These are phyloP conservation scores for Pholis gunnellus DNA, from an alignment of 2,113 vertebrate species.

Conservation along the genomic window DNA sequence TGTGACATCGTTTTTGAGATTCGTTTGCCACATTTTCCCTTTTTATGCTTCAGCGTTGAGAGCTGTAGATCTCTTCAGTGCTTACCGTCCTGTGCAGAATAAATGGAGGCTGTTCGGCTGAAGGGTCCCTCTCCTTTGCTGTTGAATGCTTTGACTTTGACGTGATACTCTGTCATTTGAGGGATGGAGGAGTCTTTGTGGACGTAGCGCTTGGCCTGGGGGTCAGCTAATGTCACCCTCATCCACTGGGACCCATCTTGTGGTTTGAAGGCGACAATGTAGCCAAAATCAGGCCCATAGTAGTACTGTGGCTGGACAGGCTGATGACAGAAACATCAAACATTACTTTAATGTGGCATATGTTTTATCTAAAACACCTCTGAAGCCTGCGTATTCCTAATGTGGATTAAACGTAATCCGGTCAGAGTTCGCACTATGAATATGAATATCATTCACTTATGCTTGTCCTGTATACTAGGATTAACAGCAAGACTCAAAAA, in stretches of 20 bases:
- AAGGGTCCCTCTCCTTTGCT: slow-evolving; percentile 93
- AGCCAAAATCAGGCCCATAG: slow-evolving; percentile 95
- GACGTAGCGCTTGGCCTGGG: slow-evolving; percentile 89
- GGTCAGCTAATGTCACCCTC: slow-evolving; percentile 90
- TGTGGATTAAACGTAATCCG: background rate
- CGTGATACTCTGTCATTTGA: slow-evolving; percentile 90
- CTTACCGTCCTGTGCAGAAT: slow-evolving; percentile 94
- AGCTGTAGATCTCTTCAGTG: slow-evolving; percentile 22
- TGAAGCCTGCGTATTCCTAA: background rate
- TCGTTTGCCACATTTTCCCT: slow-evolving; percentile 1
- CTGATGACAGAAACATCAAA: slow-evolving; percentile 74
- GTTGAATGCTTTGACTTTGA: slow-evolving; percentile 98
- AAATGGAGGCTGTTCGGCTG: slow-evolving; percentile 89
- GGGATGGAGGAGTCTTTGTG: slow-evolving; percentile 92
- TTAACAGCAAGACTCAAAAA: background rate
- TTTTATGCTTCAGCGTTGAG: background rate
- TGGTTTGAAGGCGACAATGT: slow-evolving; percentile 94
- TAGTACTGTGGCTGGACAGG: slow-evolving; percentile 95
- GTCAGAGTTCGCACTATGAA: background rate
- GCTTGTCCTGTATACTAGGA: background rate
- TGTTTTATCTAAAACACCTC: background rate
- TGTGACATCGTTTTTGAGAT: slow-evolving; percentile 22
- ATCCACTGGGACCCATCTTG: slow-evolving; percentile 88
- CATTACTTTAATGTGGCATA: slow-evolving; percentile 2
- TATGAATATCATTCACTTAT: background rate